phyloP scores from a whole-genome alignment of 2,888 invertebrate species.

The Rhingia campestris region DNA sequence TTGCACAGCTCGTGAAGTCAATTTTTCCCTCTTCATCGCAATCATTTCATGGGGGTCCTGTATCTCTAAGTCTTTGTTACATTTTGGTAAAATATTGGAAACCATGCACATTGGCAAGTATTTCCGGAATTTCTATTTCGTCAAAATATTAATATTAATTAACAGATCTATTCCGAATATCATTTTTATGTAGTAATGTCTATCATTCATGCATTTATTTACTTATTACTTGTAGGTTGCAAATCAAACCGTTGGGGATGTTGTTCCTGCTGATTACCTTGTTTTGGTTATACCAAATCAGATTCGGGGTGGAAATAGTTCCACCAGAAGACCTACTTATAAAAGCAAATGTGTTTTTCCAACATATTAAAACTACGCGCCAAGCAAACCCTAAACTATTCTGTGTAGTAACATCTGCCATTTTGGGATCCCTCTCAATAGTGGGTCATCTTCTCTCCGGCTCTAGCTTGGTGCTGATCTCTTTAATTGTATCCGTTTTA shows the following conservation, averaged over 20 bases:
- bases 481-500: constrained; percentile 78
- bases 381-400: constrained; percentile 79
- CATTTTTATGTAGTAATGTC: too few relatives aligned
- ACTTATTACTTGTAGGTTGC: constrained; percentile 76
- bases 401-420: constrained; percentile 76
- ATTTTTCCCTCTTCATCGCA: too few relatives aligned
- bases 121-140: too few relatives aligned
- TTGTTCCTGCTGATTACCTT: constrained; percentile 78
- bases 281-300: constrained; percentile 80
- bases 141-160: too few relatives aligned
- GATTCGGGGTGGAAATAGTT: constrained; percentile 78
- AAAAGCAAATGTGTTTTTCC: constrained; percentile 75
- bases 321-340: constrained; percentile 78
- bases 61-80: too few relatives aligned
- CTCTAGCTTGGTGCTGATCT: constrained; percentile 78
- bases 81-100: too few relatives aligned
- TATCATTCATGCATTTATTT: too few relatives aligned
- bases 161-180: too few relatives aligned
- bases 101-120: too few relatives aligned
- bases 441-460: constrained; percentile 81
- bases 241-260: constrained; percentile 79
- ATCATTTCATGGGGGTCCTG: too few relatives aligned
- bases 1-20: too few relatives aligned
- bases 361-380: constrained; percentile 76
- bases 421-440: constrained; percentile 78